These are phyloP conservation scores for Andricus grossulariae DNA, from an alignment of 1,140 invertebrate species.

Conservation along the genomic window DNA sequence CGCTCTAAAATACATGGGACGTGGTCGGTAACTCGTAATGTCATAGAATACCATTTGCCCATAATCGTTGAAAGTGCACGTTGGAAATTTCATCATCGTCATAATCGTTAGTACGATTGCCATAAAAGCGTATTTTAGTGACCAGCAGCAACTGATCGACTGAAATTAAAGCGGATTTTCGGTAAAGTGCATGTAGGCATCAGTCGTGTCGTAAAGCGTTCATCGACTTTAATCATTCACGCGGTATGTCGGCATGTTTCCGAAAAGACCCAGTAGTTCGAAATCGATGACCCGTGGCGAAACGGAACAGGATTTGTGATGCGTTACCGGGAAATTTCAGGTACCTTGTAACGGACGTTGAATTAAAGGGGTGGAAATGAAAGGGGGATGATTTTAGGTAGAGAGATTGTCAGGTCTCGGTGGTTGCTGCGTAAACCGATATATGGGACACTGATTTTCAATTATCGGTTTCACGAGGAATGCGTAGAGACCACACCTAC, in stretches of 20 bases:
- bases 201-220: conserved; percentile 16
- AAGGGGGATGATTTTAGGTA: conserved; percentile 29
- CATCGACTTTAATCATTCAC: conserved; percentile 26
- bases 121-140: not conserved
- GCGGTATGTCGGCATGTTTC: conserved; percentile 23
- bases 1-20: too few relatives aligned
- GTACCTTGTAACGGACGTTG: conserved; percentile 53
- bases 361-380: conserved; percentile 44
- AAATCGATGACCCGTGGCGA: conserved; percentile 51
- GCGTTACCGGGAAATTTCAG: conserved; percentile 46
- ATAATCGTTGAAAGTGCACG: too few relatives aligned
- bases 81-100: not conserved
- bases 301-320: conserved; percentile 48
- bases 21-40: too few relatives aligned
- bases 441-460: conserved; percentile 74
- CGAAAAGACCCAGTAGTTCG: conserved; percentile 28
- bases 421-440: conserved; percentile 64
- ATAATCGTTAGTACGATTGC: not conserved
- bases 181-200: not conserved
- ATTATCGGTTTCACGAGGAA: conserved; percentile 69
- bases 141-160: not conserved
- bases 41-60: too few relatives aligned
- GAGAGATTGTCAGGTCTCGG: not conserved
- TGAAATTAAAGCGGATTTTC: conserved; percentile 17
- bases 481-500: conserved; percentile 46